Evolutionary conservation across 2,797 vertebrate genomes (phyloP), one percentile per base, ranked within the genome.

Genomic region (Hapalemur alaotrensis): DNA sequence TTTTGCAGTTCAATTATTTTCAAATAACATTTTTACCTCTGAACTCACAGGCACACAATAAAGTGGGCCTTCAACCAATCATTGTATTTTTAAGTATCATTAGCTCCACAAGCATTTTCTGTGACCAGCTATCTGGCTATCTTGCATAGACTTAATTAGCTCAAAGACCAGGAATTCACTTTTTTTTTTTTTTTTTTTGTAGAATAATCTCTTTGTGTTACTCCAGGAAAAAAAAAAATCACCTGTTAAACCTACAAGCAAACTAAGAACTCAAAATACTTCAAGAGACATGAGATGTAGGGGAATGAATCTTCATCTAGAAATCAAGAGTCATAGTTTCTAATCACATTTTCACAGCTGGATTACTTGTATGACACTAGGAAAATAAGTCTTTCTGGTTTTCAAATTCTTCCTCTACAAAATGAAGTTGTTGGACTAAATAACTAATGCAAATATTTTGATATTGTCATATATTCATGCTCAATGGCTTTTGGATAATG

Each of bases 1-100:
- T 61, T 82, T 87, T 84, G 8, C 46, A 67, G 48, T 52, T 81
- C 30, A 89, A 79, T 86, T 87, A 95, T 84, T 87, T 83, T 67
- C 17, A 95, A 92, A 43, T 3, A 72, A n/a, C 3, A 59, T 72
- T 93, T 96, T 73, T 28, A 70, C 89, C 38, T 79, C 46, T 75
- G 23, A 80, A 32, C 11, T 90, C 35, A 59, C 14, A 92, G 59
- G 8, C 35, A 76, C 8, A 61, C 9, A 83, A 67, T 8, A 6
- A 84, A 89, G 80, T 13, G 35, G 28, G 8, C 12, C 59, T 86
- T 86, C 32, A n/a, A 86, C 2, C 4, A 86, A 89, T 10, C 38
- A 3, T 63, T 83, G 15, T 23, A 46, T 91, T 90, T 22, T 57
- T 54, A 67, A 90, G n/a, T 7, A 89, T 22, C 5, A 4, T 80